Evolutionary conservation across 1,140 invertebrate genomes (phyloP).

Genomic region (Lordiphosa stackelbergi): DNA sequence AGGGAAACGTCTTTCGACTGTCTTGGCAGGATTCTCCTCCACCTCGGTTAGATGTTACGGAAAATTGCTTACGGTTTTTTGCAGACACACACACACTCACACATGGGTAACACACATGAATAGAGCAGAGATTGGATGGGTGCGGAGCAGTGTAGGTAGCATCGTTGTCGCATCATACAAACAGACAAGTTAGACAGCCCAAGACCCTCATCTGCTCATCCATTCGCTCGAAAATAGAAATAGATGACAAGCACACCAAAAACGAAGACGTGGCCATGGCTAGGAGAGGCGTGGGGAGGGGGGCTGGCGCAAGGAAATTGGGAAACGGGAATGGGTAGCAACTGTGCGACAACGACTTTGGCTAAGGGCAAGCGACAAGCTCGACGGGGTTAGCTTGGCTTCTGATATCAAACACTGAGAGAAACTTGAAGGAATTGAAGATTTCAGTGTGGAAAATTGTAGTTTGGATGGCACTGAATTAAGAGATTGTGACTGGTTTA

Average conservation of each 20-base stretch:
- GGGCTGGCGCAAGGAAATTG: background rate
- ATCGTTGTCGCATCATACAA: slow-evolving; percentile 62
- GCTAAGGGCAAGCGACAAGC: slow-evolving; percentile 64
- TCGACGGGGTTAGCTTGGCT: slow-evolving; percentile 48
- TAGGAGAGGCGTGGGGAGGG: slow-evolving; percentile 11
- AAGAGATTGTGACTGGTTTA: too few relatives aligned
- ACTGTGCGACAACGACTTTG: slow-evolving; percentile 62
- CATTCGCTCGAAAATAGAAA: slow-evolving; percentile 71
- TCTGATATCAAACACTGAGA: slow-evolving; percentile 40
- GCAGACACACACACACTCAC: slow-evolving; percentile 34
- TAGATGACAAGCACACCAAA: slow-evolving; percentile 72
- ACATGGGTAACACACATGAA: slow-evolving; percentile 58
- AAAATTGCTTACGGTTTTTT: slow-evolving; percentile 76
- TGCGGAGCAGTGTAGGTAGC: slow-evolving; percentile 21
- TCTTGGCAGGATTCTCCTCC: slow-evolving; percentile 44
- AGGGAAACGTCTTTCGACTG: slow-evolving; percentile 54
- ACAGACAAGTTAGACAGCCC: slow-evolving; percentile 73
- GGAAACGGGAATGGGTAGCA: slow-evolving; percentile 10
- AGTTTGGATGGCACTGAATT: too few relatives aligned
- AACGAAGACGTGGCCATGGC: slow-evolving; percentile 57
- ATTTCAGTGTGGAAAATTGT: too few relatives aligned
- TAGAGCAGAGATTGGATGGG: slow-evolving; percentile 24
- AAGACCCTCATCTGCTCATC: slow-evolving; percentile 70
- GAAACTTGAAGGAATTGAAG: background rate
- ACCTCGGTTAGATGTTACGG: slow-evolving; percentile 69